Evolutionary conservation across 2,888 invertebrate species (phyloP), one percentile per base, ranked within the genome.

Genomic region (Mesopsocus fuscifrons): DNA sequence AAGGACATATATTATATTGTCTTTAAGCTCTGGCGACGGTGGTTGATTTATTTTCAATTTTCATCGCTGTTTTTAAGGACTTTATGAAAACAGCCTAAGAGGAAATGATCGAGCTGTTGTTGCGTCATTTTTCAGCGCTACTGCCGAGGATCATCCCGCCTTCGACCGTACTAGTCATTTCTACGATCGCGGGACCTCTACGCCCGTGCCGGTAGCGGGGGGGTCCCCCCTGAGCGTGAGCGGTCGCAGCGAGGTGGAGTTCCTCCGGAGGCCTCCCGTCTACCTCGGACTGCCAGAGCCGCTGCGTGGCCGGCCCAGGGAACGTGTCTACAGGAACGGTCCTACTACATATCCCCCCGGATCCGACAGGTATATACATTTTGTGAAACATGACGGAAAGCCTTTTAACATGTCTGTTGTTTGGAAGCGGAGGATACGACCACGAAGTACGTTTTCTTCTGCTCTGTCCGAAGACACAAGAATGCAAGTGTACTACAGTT

Each of bases 151-250:
- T 54, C 65, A 66, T 53, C 58, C 59, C 49, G 58, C 59, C 51
- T 67, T 67, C 54, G 68, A 66, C 49, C 63, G 68, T 51, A 56
- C 61, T 57, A 60, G 60, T 58, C 61, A 61, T 54, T 69, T 68
- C 57, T 69, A 68, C 59, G 69, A 68, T 47, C 60, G 66, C 49
- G 54, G 56, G 50, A 54, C 17, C 6, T 13, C 38, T 13, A 38
- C 38, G 5, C 38, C 38, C 48, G 49, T 47, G 53, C 38, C 38
- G 48, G 49, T 47, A 53, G 49, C 46, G 52, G 46, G 54, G 53
- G 46, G 48, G 54, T 45, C 49, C 52, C 16, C 38, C 20, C 20
- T 38, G 3, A 38, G 20, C 9, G 20, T 20, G 6, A 13, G 20
- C 16, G 38, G 18, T 18, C 49, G 49, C 32, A 44, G 48, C 11